Evolutionary conservation across 2,888 invertebrate genomes (phyloP).

Genomic region (Congeria kusceri): DNA sequence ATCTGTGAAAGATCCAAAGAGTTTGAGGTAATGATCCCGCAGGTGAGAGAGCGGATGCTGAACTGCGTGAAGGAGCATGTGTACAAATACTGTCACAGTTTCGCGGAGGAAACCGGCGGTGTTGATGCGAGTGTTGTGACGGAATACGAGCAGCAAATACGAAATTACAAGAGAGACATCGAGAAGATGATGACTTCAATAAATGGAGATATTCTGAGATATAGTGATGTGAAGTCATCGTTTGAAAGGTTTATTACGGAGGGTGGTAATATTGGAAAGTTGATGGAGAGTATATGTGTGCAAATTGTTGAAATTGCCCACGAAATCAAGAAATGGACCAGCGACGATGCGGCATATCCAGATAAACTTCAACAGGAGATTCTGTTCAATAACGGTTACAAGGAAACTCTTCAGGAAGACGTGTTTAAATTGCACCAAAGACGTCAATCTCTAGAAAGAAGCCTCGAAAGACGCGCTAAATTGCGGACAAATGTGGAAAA

Average conservation of each 20-base stretch:
- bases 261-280: constrained; percentile 61
- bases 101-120: constrained; percentile 72
- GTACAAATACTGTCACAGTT: constrained; percentile 75
- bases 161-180: constrained; percentile 66
- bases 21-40: constrained; percentile 71
- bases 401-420: constrained; percentile 70
- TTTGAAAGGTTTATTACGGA: constrained; percentile 70
- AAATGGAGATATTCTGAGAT: constrained; percentile 70
- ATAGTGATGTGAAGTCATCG: constrained; percentile 71
- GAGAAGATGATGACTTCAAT: constrained; percentile 67
- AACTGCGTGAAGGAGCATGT: constrained; percentile 71
- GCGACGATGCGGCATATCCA: constrained; percentile 73
- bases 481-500: constrained; percentile 55
- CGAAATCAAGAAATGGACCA: constrained; percentile 72
- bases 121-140: constrained; percentile 68
- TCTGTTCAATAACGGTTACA: constrained; percentile 71
- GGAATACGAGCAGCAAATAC: constrained; percentile 70
- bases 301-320: constrained; percentile 72
- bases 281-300: constrained; percentile 75
- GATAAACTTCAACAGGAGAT: constrained; percentile 74
- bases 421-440: constrained; percentile 62
- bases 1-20: constrained; percentile 71
- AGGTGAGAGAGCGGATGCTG: constrained; percentile 64
- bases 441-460: constrained; percentile 46
- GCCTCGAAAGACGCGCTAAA: constrained; percentile 66